Evolutionary conservation across 2,113 vertebrate genomes (phyloP), one percentile per base, ranked within the genome.

Genomic region (Lasiurus borealis): DNA sequence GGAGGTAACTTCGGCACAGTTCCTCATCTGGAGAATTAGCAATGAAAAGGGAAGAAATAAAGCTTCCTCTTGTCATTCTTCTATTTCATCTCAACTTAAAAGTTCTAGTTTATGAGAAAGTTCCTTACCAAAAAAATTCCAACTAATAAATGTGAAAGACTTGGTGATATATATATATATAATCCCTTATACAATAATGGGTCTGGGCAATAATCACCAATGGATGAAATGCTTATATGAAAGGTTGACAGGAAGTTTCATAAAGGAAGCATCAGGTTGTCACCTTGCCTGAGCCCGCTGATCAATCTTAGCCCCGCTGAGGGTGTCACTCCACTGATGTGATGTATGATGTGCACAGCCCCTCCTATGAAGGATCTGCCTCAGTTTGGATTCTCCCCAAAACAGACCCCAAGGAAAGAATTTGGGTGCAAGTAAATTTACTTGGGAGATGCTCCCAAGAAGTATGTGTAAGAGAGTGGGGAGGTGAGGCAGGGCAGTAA

Each of bases 171-270:
- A 40, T 40, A 40, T 40, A 40, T 40, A 40, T 40, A 40, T 40
- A 80, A 57, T 18, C 36, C 27, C 75, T 84, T 50, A 91, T 80
- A 94, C 85, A 97, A 82, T 91, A 88, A 92, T 91, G 66, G 94
- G 44, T 83, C 93, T 12, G 57, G 80, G 87, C 54, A 88, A 73
- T 85, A 94, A 91, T 81, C 54, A 52, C 6, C 48, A 48, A 10
- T 12, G 46, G 71, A 52, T 85, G 72, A 91, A 81, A 62, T 75
- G n/a, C 76, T 84, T 78, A 50, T 72, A n/a, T 36, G 66, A 59
- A 86, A 87, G 14, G 29, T 66, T 59, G 80, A 80, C 1, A 16
- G 81, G 40, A 11, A 76, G 64, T 59, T 88, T 73, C 75, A 92
- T 21, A n/a, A 31, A 29, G 57, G 48, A 57, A 62, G 64, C 13